Evolutionary conservation across 2,797 vertebrate genomes (phyloP).

Genomic region (Acridotheres tristis): DNA sequence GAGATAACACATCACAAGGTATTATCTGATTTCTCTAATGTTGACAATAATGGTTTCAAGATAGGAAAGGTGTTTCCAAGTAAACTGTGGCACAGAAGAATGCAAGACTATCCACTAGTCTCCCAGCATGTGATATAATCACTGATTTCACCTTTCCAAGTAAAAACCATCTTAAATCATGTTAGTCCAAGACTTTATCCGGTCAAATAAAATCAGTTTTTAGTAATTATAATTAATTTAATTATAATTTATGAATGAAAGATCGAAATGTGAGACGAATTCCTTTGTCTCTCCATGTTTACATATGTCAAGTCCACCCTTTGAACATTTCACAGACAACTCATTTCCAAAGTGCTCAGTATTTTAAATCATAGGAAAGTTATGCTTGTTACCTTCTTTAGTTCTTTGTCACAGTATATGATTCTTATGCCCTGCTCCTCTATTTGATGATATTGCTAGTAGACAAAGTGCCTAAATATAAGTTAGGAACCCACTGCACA

Average conservation of each 20-base stretch:
- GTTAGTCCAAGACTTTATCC: background rate
- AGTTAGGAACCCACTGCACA: background rate
- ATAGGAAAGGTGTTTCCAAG: background rate
- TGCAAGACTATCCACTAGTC: background rate
- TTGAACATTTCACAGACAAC: background rate
- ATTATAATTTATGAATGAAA: background rate
- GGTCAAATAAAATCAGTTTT: background rate
- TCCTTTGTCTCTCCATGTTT: background rate
- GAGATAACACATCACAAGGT: background rate
- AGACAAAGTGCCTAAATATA: background rate
- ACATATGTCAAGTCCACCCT: background rate
- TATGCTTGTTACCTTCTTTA: background rate
- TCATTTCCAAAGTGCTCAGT: background rate
- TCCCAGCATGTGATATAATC: background rate
- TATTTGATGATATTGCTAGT: background rate
- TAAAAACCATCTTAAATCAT: background rate
- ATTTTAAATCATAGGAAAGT: background rate
- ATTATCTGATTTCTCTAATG: background rate
- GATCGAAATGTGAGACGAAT: background rate
- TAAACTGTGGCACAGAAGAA: background rate
- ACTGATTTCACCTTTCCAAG: background rate
- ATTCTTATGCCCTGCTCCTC: background rate
- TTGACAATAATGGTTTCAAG: background rate
- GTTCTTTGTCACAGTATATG: background rate
- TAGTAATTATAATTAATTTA: background rate